Conservation (phyloP, 2,797 vertebrate species). For the Tachyglossus aculeatus region DNA sequence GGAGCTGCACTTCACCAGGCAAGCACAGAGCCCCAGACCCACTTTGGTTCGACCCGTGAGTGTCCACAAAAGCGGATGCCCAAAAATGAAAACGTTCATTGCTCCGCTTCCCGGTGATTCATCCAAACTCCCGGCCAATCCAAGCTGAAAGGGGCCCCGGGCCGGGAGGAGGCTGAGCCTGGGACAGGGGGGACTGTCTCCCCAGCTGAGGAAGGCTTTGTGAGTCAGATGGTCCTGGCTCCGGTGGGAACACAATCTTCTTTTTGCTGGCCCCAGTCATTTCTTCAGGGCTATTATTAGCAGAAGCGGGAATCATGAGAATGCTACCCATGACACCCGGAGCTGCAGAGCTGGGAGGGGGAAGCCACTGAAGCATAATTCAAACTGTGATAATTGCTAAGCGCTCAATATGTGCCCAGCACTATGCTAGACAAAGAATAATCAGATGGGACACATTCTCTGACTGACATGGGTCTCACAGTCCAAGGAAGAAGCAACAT, state of each 20-base stretch:
- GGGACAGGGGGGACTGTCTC: constrained; percentile 45
- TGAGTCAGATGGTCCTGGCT: constrained; percentile 51
- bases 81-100: not conserved
- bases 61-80: not conserved
- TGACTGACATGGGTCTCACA: too few relatives aligned
- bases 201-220: constrained; percentile 31
- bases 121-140: not conserved
- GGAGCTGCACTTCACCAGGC: not conserved
- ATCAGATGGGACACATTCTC: too few relatives aligned
- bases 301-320: not conserved
- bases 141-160: not conserved
- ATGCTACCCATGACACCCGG: not conserved
- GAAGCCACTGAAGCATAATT: too few relatives aligned
- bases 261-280: constrained; percentile 5
- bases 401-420: too few relatives aligned
- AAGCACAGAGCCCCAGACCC: not conserved
- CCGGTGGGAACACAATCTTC: not conserved
- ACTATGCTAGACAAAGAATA: too few relatives aligned
- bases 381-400: too few relatives aligned
- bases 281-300: constrained; percentile 29
- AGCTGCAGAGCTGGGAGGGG: too few relatives aligned
- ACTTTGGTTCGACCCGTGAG: not conserved
- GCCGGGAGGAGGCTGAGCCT: not conserved
- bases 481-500: too few relatives aligned
- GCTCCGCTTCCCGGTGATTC: not conserved